Evolutionary conservation across 2,113 vertebrate species (phyloP).

Genomic region (Mobula birostris): DNA sequence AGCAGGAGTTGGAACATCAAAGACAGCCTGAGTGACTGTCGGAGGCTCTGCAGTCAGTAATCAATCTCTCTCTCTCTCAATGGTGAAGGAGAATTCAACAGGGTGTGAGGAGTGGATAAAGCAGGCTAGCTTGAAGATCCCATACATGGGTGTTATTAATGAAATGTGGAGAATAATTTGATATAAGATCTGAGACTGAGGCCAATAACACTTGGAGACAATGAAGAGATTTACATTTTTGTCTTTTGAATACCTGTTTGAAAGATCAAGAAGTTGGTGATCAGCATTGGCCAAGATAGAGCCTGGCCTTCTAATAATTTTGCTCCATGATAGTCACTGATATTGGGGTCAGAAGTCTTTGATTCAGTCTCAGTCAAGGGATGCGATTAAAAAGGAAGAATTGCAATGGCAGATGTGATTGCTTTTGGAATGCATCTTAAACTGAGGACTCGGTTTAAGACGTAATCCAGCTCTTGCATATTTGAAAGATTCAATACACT

Average conservation of each 20-base stretch:
- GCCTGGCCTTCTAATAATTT: neutral
- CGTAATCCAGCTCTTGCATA: too few relatives aligned
- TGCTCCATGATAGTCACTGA: neutral
- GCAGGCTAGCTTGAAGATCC: neutral
- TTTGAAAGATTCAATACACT: neutral
- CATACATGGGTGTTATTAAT: too few relatives aligned
- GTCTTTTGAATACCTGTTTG: neutral
- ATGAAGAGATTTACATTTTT: neutral
- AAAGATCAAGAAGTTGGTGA: neutral
- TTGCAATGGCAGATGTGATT: neutral
- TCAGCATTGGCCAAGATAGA: too few relatives aligned
- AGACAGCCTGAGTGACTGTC: too few relatives aligned
- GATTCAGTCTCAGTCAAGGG: neutral
- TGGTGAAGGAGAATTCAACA: too few relatives aligned
- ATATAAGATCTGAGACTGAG: neutral
- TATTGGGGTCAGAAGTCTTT: neutral
- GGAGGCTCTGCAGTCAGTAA: too few relatives aligned
- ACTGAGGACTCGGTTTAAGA: neutral
- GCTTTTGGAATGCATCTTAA: neutral
- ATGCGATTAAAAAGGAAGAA: neutral
- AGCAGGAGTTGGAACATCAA: too few relatives aligned
- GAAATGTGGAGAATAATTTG: neutral
- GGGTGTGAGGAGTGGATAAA: neutral
- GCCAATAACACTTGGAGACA: neutral
- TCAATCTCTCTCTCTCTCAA: too few relatives aligned